Evolutionary conservation across 2,888 invertebrate species (phyloP).

Genomic region (Phlogophora meticulosa): DNA sequence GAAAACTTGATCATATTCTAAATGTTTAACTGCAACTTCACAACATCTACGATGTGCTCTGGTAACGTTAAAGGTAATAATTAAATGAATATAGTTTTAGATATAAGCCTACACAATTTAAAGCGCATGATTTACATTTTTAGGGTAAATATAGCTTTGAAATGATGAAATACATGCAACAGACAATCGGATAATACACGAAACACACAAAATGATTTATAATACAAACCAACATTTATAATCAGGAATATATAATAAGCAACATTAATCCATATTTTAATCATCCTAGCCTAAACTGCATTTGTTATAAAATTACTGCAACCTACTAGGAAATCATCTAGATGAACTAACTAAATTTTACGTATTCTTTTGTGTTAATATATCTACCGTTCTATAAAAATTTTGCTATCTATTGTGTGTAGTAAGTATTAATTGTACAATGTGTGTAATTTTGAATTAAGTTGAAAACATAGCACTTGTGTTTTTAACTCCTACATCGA

Average conservation of each 20-base stretch:
- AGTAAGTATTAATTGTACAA: not conserved
- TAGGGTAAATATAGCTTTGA: slow-evolving; percentile 1
- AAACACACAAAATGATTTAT: not conserved
- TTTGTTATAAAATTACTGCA: slow-evolving; percentile 9
- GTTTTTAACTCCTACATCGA: slow-evolving; percentile 1
- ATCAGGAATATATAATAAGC: too few species aligned
- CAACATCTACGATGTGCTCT: slow-evolving; percentile 35
- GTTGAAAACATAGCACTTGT: not conserved
- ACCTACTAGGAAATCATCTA: slow-evolving; percentile 34
- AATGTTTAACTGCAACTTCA: not conserved
- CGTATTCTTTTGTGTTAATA: not conserved
- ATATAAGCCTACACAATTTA: slow-evolving; percentile 23
- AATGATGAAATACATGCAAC: slow-evolving; percentile 41
- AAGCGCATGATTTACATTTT: slow-evolving; percentile 3
- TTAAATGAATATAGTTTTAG: slow-evolving; percentile 21
- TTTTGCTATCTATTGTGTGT: slow-evolving; percentile 19
- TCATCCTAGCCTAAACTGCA: slow-evolving; percentile 29
- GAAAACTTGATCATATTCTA: not conserved
- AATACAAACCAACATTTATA: not conserved
- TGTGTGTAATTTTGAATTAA: not conserved
- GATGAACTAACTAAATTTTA: not conserved
- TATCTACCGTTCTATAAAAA: slow-evolving; percentile 9
- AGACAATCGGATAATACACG: slow-evolving; percentile 10
- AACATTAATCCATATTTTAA: not conserved
- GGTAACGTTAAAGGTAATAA: slow-evolving; percentile 1